phyloP scores from a whole-genome alignment of 2,113 vertebrate genomes.

The Petromus typicus region DNA sequence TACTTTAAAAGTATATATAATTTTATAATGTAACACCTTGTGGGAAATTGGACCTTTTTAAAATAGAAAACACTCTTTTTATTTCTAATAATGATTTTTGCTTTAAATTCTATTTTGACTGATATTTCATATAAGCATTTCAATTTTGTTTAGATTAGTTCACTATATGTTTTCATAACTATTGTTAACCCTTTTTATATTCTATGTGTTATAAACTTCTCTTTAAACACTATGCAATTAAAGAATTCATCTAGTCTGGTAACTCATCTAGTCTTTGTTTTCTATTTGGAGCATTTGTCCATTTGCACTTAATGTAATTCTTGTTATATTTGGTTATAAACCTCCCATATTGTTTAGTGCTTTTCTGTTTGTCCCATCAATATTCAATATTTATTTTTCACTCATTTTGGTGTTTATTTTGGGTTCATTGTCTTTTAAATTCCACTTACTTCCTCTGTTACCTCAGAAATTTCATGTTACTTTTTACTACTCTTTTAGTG shows the following conservation, averaged over 20 bases:
- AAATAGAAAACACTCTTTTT: not conserved
- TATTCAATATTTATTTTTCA: not conserved
- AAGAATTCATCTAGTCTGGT: not conserved
- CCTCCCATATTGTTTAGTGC: not conserved
- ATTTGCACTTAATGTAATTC: constrained; percentile 1
- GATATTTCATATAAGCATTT: not conserved
- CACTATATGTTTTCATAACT: not conserved
- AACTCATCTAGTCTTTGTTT: not conserved
- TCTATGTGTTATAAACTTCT: not conserved
- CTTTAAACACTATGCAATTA: not conserved
- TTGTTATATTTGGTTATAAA: not conserved
- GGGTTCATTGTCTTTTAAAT: not conserved
- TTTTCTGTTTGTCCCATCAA: not conserved
- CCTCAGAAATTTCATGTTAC: not conserved
- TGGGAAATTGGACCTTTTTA: not conserved
- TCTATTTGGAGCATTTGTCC: not conserved
- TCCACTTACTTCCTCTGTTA: not conserved
- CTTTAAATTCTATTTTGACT: not conserved
- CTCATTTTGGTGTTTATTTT: not conserved
- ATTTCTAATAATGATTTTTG: not conserved
- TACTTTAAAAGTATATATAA: not conserved
- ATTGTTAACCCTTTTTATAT: not conserved
- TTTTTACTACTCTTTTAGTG: not conserved
- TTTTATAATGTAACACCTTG: not conserved
- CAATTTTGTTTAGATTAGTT: not conserved